Base-by-base conservation (phyloP, 2,113 vertebrate genomes). In the Pelobates fuscus region DNA sequence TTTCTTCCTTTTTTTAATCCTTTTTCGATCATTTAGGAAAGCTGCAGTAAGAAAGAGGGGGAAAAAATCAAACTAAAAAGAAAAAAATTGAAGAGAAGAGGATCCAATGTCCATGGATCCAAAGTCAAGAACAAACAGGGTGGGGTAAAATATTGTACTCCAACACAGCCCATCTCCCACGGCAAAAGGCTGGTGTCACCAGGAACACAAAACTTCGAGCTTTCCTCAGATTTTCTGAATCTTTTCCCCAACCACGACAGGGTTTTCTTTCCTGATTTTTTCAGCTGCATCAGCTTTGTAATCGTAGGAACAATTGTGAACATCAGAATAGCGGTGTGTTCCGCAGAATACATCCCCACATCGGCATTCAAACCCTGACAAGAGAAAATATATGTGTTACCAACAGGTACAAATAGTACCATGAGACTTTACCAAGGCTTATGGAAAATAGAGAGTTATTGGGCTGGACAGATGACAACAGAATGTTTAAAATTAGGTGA, bases 221-320 rank as follows among this genome's bases (percentile, higher is more conserved):
- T 79, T 80, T 49, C 81, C 78, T 94, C 87, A 95, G 82, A 95
- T 94, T 89, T 95, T 96, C 88, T 94, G 88, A 81, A 96, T 93
- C 89, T 95, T 96, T 87, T 95, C 94, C 20, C 94, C 93, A 77
- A 94, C 90, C 68, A 95, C 86, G 83, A 94, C 92, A 43, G 94
- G 94, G 84, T 96, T 96, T 88, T 95, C 94, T 91, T 94, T 95
- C 87, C 94, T 92, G 88, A 96, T 95, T 82, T 93, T 95, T 87
- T 94, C 93, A 70, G 93, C 94, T 71, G 93, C 94, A 55, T 95
- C 94, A 5, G 94, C 92, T 90, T 94, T 95, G 87, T 96, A 96
- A 84, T 96, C 92, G 80, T 94, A 95, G 83, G 92, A 92, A 81
- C 94, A 96, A 81, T 84, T 92, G 90, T 96, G 94, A 73, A 93